Conservation (phyloP, 2,888 invertebrate species). For the Mimumesa dahlbomi region DNA sequence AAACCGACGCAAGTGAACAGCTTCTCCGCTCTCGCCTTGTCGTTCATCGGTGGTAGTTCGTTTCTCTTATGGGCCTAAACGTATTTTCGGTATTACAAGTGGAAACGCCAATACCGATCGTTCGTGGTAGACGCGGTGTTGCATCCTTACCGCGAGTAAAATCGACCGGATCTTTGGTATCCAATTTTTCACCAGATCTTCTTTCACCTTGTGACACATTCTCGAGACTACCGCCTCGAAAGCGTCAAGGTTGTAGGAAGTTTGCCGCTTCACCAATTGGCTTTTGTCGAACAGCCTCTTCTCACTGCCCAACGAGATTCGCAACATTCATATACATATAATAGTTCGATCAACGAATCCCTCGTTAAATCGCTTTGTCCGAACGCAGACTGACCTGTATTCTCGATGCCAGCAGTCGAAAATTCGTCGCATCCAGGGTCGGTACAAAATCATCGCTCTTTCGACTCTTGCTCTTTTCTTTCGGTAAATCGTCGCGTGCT, state of each 20-base stretch:
- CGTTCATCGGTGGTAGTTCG: constrained; percentile 85
- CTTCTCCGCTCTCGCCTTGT: constrained; percentile 85
- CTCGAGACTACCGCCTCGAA: constrained; percentile 83
- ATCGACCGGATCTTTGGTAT: constrained; percentile 84
- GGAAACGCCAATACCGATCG: too few species aligned
- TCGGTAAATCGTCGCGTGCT: constrained; percentile 44
- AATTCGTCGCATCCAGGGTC: constrained; percentile 90
- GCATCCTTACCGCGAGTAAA: constrained; percentile 82
- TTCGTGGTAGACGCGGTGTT: not conserved
- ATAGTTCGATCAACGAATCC: not conserved
- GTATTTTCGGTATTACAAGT: too few species aligned
- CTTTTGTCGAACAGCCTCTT: constrained; percentile 84
- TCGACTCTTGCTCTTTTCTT: constrained; percentile 81
- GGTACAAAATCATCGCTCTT: constrained; percentile 87
- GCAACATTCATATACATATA: not conserved
- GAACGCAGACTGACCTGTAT: constrained; percentile 83
- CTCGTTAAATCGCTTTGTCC: too few species aligned
- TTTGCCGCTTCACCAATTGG: constrained; percentile 82
- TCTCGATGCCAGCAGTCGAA: constrained; percentile 90
- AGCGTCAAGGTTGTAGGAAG: constrained; percentile 86
- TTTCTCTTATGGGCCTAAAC: constrained; percentile 85
- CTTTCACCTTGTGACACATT: constrained; percentile 86
- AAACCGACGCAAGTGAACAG: constrained; percentile 93
- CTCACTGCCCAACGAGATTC: too few species aligned
- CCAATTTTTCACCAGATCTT: constrained; percentile 85